Evolutionary conservation across 2,113 vertebrate species (phyloP), one percentile per base, ranked within the genome.

Genomic region (Micronycteris hirsuta): DNA sequence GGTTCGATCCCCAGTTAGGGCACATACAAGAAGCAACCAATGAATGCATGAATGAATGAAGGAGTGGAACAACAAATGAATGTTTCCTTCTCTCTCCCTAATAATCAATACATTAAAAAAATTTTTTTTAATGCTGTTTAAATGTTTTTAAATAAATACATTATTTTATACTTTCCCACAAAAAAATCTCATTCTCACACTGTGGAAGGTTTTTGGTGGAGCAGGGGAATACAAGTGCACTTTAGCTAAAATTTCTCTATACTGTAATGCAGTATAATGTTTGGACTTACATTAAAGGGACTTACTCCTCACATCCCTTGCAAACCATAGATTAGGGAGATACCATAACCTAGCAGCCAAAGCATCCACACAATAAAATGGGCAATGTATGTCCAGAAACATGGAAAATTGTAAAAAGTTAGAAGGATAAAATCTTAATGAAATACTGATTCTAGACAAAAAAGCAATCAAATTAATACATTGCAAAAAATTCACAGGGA

Each of bases 121-220:
- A 28, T 28, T 24, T 61, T 8, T 61, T 24, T 28, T 2, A 61
- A 26, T 26, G 58, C 26, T 61, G 24, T 61, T 61, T 61, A 28
- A 61, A 28, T 61, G 58, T 61, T 94, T 93, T 43, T 28, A 89
- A 91, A 91, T 16, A 52, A 71, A 56, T 41, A 83, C 17, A 67
- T 28, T 71, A 86, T 52, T 94, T 71, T 86, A 86, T 61, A 73
- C 20, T 14, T 43, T 17, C 43, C 45, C 65, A 73, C 7, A 43
- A 88, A 28, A 28, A 94, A 93, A 77, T 43, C 77, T 93, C 54
- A 36, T 20, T 49, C 58, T 67, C 88, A 71, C 0, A 70, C 38
- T 28, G 17, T 33, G 38, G 36, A 38, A 88, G 38, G 65, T 38
- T 86, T 52, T 52, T 26, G 47, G 26, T 20, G 4, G 16, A 49